A percentile compares a stretch with the other conserved stretches of the same genome.
Conservation (phyloP, 2,797 vertebrate species). For the Amblyopsis hoosieri region DNA sequence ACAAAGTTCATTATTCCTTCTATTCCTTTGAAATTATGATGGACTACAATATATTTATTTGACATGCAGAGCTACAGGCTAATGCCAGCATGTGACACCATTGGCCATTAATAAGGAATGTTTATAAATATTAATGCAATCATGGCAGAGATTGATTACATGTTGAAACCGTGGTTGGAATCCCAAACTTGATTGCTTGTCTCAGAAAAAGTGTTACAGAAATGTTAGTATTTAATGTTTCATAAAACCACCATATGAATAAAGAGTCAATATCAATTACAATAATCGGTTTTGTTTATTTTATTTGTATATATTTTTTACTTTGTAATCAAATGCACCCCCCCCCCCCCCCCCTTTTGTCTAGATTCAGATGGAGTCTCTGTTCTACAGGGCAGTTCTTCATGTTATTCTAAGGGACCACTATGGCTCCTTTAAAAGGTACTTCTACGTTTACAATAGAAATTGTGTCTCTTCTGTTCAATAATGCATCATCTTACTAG, state of each 20-base stretch:
- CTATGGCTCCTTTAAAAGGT: constrained; percentile 89
- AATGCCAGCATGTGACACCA: constrained; percentile 47
- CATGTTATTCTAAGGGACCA: constrained; percentile 93
- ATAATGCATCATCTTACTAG: background rate
- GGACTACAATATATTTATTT: constrained; percentile 50
- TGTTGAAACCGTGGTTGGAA: constrained; percentile 24
- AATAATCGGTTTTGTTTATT: background rate
- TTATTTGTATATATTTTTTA: background rate
- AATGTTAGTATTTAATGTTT: constrained; percentile 24
- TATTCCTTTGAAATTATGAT: constrained; percentile 45
- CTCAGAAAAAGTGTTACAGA: constrained; percentile 44
- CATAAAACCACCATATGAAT: constrained; percentile 1
- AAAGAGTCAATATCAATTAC: background rate
- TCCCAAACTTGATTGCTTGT: constrained; percentile 56
- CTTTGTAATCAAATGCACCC: background rate
- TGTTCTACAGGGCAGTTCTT: constrained; percentile 95
- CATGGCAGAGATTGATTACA: constrained; percentile 56
- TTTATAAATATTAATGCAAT: constrained; percentile 78
- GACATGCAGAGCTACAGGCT: constrained; percentile 42
- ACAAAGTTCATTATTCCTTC: constrained; percentile 35
- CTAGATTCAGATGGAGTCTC: constrained; percentile 92
- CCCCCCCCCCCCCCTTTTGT: constrained; percentile 41
- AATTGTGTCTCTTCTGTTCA: background rate
- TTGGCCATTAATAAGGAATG: constrained; percentile 61
- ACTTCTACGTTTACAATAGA: constrained; percentile 29